Evolutionary conservation across 92 coral and sea anemone genomes (phyloP).

Genomic region (Parazoanthus swiftii): DNA sequence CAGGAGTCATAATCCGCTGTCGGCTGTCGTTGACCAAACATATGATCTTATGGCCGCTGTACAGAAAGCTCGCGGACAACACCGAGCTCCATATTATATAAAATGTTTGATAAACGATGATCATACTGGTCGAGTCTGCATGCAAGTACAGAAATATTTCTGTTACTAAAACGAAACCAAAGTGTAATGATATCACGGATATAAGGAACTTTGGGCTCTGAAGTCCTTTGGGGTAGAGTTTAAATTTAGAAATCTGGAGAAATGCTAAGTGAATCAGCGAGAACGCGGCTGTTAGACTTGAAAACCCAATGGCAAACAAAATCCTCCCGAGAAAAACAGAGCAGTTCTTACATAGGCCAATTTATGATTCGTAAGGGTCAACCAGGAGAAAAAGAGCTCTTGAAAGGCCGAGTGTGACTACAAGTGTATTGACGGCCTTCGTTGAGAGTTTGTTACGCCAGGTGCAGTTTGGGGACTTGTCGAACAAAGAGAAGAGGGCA

Average conservation of each 20-base stretch:
- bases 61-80: constrained; percentile 44
- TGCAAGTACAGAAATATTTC: constrained; percentile 22
- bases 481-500: constrained; percentile 28
- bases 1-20: neutral
- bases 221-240: constrained; percentile 3
- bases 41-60: constrained; percentile 47
- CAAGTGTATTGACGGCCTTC: constrained; percentile 33
- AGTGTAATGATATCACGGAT: constrained; percentile 37
- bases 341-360: constrained; percentile 30
- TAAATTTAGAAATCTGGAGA: constrained; percentile 45
- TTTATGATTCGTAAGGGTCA: constrained; percentile 43
- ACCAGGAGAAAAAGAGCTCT: constrained; percentile 40
- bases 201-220: constrained; percentile 43
- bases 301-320: constrained; percentile 44
- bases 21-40: neutral
- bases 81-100: constrained; percentile 32
- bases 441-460: neutral
- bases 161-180: constrained; percentile 34
- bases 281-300: constrained; percentile 54
- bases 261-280: constrained; percentile 51
- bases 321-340: constrained; percentile 27
- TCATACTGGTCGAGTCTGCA: constrained; percentile 18
- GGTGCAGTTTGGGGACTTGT: neutral
- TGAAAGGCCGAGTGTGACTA: constrained; percentile 33
- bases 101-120: constrained; percentile 38